Base-by-base conservation (phyloP, 92 coral and sea anemone species). In the Porites divaricata region DNA sequence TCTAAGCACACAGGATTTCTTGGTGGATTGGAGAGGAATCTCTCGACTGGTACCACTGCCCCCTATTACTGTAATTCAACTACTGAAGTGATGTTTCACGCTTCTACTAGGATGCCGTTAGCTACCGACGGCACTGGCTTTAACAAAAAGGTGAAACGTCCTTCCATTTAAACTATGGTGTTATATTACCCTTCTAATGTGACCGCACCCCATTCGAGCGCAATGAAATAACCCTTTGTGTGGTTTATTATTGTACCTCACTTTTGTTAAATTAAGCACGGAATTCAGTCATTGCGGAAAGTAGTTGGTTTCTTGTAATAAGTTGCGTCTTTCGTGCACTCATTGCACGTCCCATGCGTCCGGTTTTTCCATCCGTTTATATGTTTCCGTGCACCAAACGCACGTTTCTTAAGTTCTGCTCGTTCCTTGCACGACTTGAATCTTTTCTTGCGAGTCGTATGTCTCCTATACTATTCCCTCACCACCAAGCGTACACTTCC, bases 1-100 rank as follows among this genome's bases (percentile, higher is more conserved):
- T 95, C 99, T 20, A 95, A 83, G 61, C 99, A 96, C 83, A 96
- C 97, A 14, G 99, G 99, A 59, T 96, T 96, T 79, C 89, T 96
- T 84, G 99, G 99, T 45, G 98, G 98, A 20, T 70, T 96, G 77
- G 99, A 96, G 80, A 94, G 88, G 75, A 96, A 95, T 84, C 96
- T 92, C 19, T 96, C 99, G 9, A 96, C 99, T 28, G 99, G 99
- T 54, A 90, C 91, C 48, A 96, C 99, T 13, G 99, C 99, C 11
- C 98, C 96, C 1, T 96, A 96, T 63, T 96, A 91, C 79, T 98
- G 97, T 62, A 92, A 89, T 28, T 96, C 99, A 8, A 95, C 98
- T 0, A 83, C 89, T 35, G 99, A 96, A 71, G 98, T 95, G 21
- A 93, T 95, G 89, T 96, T 96, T 80, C 99, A 96, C 68, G 98